Conservation (phyloP, 37 sponge, comb jelly and placozoan species). For the Axinella damicornis region DNA sequence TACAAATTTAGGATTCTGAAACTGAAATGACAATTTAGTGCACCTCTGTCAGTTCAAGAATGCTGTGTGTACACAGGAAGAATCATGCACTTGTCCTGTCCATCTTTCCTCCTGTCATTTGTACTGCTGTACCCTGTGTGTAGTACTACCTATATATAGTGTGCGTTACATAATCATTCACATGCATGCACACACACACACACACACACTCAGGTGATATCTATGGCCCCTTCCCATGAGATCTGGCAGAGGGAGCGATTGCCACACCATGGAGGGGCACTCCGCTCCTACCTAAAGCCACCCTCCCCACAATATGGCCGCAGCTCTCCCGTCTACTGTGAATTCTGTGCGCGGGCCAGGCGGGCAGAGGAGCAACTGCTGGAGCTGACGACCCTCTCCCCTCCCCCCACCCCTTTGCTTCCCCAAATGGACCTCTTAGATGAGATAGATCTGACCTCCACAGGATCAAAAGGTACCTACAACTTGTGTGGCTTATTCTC, state of each 20-base stretch:
- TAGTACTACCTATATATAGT: background rate
- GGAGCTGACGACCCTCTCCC: no score
- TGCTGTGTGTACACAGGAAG: no score
- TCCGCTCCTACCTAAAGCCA: slow-evolving; percentile 41
- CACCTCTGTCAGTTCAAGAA: no score
- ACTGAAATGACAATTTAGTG: no score
- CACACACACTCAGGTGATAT: slow-evolving; percentile 68
- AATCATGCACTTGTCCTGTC: no score
- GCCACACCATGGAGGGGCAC: slow-evolving; percentile 76
- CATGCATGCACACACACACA: slow-evolving; percentile 34
- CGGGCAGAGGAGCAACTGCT: background rate
- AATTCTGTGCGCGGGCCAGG: slow-evolving; percentile 7
- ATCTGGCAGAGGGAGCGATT: slow-evolving; percentile 66
- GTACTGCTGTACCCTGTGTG: no score
- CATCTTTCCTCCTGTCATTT: no score
- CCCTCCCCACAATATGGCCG: slow-evolving; percentile 57
- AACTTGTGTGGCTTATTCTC: no score
- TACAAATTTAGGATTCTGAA: no score
- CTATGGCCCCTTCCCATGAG: slow-evolving; percentile 68
- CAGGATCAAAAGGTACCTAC: no score
- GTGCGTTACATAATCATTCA: slow-evolving; percentile 3
- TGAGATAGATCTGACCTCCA: slow-evolving; percentile 40
- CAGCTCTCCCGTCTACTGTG: slow-evolving; percentile 59
- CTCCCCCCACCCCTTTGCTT: background rate
- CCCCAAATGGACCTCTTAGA: slow-evolving; percentile 39